These are phyloP conservation scores for Tetanocera ferruginea DNA, from an alignment of 2,888 invertebrate species.

Conservation along the genomic window DNA sequence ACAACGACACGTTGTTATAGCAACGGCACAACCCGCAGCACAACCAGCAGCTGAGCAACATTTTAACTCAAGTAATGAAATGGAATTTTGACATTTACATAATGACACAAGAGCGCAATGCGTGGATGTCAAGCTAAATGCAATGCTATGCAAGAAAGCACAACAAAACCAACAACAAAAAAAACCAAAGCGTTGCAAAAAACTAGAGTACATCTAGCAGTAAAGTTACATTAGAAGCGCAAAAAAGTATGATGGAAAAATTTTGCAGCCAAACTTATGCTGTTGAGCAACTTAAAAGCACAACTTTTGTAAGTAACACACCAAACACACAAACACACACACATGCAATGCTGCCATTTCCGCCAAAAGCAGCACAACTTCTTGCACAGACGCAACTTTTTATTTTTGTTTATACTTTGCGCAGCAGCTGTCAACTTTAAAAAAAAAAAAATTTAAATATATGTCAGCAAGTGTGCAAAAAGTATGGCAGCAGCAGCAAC, in stretches of 20 bases:
- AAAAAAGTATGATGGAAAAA: background rate
- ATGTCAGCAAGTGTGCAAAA: constrained; percentile 19
- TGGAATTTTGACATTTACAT: constrained; percentile 26
- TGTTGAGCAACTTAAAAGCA: background rate
- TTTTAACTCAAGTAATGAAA: constrained; percentile 25
- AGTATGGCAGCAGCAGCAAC: background rate
- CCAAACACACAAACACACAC: no score
- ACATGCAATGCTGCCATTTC: no score
- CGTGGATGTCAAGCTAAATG: background rate
- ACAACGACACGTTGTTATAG: background rate
- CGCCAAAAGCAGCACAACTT: no score
- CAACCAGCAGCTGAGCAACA: background rate
- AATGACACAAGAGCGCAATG: constrained; percentile 16
- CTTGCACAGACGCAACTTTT: background rate
- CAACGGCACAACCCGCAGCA: background rate
- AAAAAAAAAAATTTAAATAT: constrained; percentile 35
- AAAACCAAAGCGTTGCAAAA: background rate
- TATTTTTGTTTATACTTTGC: background rate
- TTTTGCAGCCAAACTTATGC: background rate
- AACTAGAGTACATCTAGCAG: background rate
- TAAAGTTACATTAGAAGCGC: background rate
- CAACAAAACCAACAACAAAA: background rate
- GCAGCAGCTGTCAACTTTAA: constrained; percentile 28
- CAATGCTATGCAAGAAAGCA: background rate
- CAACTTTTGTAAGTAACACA: no score